Percentiles rank a stretch among this genome's conserved stretches.
Evolutionary conservation across 1,140 invertebrate genomes (phyloP).

Genomic region (Atopsyche davidsoni): DNA sequence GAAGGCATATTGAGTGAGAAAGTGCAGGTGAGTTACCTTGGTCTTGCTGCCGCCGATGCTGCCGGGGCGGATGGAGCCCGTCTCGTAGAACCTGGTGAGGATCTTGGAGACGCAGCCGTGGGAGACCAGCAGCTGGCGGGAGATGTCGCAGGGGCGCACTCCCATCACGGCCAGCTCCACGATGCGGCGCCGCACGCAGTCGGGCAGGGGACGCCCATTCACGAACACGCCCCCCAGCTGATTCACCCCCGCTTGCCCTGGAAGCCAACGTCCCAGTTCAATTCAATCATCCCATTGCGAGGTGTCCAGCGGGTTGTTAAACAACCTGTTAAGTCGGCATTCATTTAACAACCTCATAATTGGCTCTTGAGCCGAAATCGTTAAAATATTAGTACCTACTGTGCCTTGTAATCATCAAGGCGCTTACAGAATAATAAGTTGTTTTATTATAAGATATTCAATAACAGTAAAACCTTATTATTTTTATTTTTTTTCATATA

Average conservation of each 20-base stretch:
- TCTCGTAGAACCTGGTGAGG: constrained; percentile 92
- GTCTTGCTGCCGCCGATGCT: constrained; percentile 86
- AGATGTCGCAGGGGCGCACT: constrained; percentile 93
- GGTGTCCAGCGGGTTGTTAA: too few species aligned
- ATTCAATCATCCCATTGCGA: too few species aligned
- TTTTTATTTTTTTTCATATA: too few species aligned
- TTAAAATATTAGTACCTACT: too few species aligned
- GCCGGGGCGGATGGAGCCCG: constrained; percentile 84
- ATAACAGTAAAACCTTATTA: too few species aligned
- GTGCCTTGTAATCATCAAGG: too few species aligned
- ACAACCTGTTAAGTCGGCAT: too few species aligned
- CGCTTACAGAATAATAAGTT: too few species aligned
- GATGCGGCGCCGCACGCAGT: constrained; percentile 87
- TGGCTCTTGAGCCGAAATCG: too few species aligned
- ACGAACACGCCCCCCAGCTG: constrained; percentile 95
- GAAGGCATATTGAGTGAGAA: neutral
- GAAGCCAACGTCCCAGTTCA: too few species aligned
- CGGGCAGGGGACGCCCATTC: constrained; percentile 89
- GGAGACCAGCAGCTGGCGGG: constrained; percentile 87
- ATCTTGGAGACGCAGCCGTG: constrained; percentile 92
- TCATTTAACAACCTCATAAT: too few species aligned
- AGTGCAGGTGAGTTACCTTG: constrained; percentile 59
- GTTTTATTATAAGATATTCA: too few species aligned
- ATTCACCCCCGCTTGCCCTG: constrained; percentile 92
- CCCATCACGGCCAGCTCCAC: constrained; percentile 88